phyloP scores from a whole-genome alignment of 92 coral and sea anemone genomes.

The Blastomussa wellsi region DNA sequence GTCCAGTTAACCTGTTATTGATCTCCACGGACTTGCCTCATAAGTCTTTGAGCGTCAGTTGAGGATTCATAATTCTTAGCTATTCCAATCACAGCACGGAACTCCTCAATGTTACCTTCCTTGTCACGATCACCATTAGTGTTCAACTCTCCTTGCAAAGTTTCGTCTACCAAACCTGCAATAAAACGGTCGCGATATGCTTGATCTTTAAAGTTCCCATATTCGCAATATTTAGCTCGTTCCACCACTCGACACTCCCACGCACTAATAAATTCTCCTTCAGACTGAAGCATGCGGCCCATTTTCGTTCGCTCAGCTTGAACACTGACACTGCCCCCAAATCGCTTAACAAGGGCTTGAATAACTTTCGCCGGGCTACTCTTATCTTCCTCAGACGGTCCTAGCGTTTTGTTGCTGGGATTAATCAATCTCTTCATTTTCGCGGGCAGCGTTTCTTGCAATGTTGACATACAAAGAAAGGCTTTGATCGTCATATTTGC shows the following conservation, averaged over 20 bases:
- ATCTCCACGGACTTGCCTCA: too few relatives aligned
- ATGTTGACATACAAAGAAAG: not conserved
- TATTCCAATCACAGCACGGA: conserved; percentile 18
- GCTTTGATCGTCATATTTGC: conserved; percentile 22
- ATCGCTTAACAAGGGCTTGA: too few relatives aligned
- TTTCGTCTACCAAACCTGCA: conserved; percentile 32
- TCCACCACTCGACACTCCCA: conserved; percentile 17
- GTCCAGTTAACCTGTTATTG: conserved; percentile 11
- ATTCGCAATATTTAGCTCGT: conserved; percentile 21
- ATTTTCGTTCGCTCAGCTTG: too few relatives aligned
- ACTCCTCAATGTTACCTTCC: conserved; percentile 9
- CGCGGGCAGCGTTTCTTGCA: too few relatives aligned
- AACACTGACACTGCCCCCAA: too few relatives aligned
- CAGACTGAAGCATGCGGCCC: too few relatives aligned
- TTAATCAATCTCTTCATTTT: conserved; percentile 33
- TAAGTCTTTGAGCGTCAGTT: too few relatives aligned
- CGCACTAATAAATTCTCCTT: too few relatives aligned
- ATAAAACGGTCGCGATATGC: conserved; percentile 43
- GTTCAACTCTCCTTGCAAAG: conserved; percentile 32
- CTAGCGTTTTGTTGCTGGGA: conserved; percentile 30
- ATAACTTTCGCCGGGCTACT: conserved; percentile 36
- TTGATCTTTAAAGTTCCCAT: conserved; percentile 27
- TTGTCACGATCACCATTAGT: conserved; percentile 35
- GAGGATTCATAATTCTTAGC: too few relatives aligned
- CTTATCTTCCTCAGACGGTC: conserved; percentile 18